phyloP scores from a whole-genome alignment of 2,888 invertebrate species.

The Bugula neritina region DNA sequence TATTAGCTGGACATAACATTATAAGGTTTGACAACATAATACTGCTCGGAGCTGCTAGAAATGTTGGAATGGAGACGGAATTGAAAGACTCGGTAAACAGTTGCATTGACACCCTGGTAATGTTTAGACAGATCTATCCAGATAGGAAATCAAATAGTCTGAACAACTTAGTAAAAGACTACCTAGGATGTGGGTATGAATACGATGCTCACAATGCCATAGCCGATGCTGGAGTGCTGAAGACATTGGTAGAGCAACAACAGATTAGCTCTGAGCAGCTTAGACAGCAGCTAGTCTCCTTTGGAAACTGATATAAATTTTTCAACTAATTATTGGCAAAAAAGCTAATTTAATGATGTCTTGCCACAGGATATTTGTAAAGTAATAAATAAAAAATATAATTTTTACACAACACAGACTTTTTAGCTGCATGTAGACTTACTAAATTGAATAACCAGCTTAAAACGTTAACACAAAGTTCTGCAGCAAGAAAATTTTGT shows the following conservation, averaged over 20 bases:
- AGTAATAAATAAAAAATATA: too few relatives aligned
- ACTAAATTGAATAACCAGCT: too few relatives aligned
- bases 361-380: too few relatives aligned
- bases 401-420: too few relatives aligned
- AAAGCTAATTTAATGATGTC: too few relatives aligned
- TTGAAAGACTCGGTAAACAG: background rate
- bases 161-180: background rate
- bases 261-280: background rate
- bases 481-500: too few relatives aligned
- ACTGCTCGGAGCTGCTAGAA: background rate
- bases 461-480: too few relatives aligned
- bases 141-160: background rate
- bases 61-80: background rate
- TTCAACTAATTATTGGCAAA: too few relatives aligned
- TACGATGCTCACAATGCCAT: conserved; percentile 20
- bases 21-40: background rate
- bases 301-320: too few relatives aligned
- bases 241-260: background rate
- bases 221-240: background rate
- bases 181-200: background rate
- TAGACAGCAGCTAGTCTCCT: background rate
- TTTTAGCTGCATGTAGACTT: too few relatives aligned
- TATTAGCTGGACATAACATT: conserved; percentile 8
- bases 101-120: background rate
- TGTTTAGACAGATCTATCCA: background rate